Evolutionary conservation across 2,113 vertebrate species (phyloP), one percentile per base, ranked within the genome.

Genomic region (Pteruthius melanotis): DNA sequence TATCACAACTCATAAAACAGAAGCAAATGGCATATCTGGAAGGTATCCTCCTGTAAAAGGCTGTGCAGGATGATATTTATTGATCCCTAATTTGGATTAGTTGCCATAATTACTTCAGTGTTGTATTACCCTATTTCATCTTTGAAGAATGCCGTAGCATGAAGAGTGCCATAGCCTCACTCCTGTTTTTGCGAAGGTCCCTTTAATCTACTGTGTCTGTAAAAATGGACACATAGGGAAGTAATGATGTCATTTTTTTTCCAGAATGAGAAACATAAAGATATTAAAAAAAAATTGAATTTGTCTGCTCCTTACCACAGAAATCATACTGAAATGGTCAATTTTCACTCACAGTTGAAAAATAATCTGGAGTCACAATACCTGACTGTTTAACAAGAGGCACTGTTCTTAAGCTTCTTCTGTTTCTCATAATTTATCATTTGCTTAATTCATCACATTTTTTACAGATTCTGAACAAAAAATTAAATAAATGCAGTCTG

Each of bases 1-100:
- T 89, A 61, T 37, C 37, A 11, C 7, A 82, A 95, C 39, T 70
- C 33, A 23, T 89, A 93, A 93, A 84, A 40, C 63, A 81, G 42
- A 64, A 88, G 21, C 0, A 31, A 10, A 83, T 54, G 47, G 23
- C 13, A 27, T 89, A 89, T 74, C 84, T 77, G 39, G 57, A 95
- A 92, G 28, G 27, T 59, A 83, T 76, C 6, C 5, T 93, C 17
- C n/a, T 81, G 13, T 28, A 94, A 91, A 89, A 39, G 40, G 22
- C 19, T 69, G 15, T 56, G 5, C 31, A 83, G 56, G 40, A 52
- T 60, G 37, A 49, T 91, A 91, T 85, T 91, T 94, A 94, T 92
- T 91, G 77, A 92, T 82, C 22, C 6, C 1, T 85, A 87, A 94
- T 96, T 94, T 94, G 39, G 28, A 83, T 94, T 86, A 72, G 45